These are phyloP conservation scores for Dusona sp. DNA, from an alignment of 2,888 invertebrate species.

Conservation along the genomic window DNA sequence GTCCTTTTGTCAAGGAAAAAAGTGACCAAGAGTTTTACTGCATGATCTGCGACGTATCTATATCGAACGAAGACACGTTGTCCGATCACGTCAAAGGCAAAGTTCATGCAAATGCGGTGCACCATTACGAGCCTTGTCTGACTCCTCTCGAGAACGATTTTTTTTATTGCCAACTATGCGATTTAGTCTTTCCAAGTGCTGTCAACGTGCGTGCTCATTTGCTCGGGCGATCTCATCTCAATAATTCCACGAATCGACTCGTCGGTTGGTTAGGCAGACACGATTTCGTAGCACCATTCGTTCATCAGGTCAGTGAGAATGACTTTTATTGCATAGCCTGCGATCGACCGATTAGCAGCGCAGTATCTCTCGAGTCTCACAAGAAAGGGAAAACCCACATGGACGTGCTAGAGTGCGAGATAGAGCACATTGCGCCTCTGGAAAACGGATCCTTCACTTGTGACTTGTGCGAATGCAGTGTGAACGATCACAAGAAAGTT, in stretches of 20 bases:
- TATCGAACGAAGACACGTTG: not conserved
- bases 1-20: not conserved
- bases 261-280: not conserved
- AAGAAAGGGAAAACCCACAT: not conserved
- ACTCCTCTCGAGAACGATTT: not conserved
- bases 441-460: not conserved
- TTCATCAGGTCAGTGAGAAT: not conserved
- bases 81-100: not conserved
- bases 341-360: not conserved
- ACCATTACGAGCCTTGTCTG: not conserved
- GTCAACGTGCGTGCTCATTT: not conserved
- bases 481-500: not conserved
- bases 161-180: constrained; percentile 3
- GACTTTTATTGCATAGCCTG: not conserved
- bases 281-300: not conserved
- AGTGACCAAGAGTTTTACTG: not conserved
- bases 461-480: not conserved
- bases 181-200: not conserved
- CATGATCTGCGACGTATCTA: not conserved
- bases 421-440: not conserved
- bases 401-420: not conserved
- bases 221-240: not conserved
- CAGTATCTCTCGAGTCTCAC: not conserved
- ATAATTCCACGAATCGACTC: not conserved
- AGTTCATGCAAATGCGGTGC: not conserved